A percentile compares a stretch with the other conserved stretches of the same genome.
Conservation (phyloP, 2,797 vertebrate species). For the Potorous gilbertii region DNA sequence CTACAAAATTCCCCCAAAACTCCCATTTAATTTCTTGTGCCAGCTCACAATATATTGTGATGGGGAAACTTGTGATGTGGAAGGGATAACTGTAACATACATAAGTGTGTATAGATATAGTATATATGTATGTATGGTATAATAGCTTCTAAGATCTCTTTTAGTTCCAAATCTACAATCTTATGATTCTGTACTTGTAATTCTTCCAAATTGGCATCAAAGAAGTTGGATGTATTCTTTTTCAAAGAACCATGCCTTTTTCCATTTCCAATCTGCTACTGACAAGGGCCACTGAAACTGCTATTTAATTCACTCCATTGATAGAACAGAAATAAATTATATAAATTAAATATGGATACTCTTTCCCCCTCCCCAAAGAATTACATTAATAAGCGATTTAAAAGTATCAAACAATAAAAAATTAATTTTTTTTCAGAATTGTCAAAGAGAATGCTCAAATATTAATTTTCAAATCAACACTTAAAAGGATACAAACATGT, state of each 20-base stretch:
- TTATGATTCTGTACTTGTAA: background rate
- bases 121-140: background rate
- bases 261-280: background rate
- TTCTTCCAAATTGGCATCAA: background rate
- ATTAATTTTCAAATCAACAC: background rate
- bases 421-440: too few relatives aligned
- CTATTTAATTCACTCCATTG: background rate
- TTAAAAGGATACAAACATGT: background rate
- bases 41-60: too few relatives aligned
- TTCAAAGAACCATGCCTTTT: background rate
- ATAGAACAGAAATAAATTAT: background rate
- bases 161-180: background rate
- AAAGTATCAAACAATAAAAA: too few relatives aligned
- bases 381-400: too few relatives aligned
- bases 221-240: background rate
- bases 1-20: too few relatives aligned
- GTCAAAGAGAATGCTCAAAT: background rate
- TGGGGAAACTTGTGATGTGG: too few relatives aligned
- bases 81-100: background rate
- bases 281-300: background rate
- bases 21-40: too few relatives aligned
- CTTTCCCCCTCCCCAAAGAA: too few relatives aligned
- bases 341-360: too few relatives aligned
- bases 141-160: background rate
- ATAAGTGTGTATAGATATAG: background rate